Base-by-base conservation (phyloP, 2,113 vertebrate genomes). In the Paratilapia polleni region DNA sequence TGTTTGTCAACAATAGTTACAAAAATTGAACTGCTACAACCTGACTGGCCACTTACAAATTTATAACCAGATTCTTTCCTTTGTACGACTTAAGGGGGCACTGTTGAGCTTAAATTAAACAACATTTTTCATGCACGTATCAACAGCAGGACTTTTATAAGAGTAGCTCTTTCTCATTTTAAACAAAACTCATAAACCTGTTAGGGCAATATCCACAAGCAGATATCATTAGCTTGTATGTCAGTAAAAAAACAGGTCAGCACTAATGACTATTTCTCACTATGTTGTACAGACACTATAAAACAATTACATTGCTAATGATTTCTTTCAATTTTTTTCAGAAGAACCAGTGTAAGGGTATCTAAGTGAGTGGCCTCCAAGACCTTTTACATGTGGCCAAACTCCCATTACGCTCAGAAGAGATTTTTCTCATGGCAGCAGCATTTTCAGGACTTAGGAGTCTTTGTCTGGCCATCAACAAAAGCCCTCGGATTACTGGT, bases 391-490 rank as follows among this genome's bases (percentile, higher is more conserved):
- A 14, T 85, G 81, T 57, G 75, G 70, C 58, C 77, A 80, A 70
- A 77, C 58, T 89, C 80, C 70, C 77, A 77, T 80, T 88, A 59
- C 87, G 82, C 89, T 92, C 86, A 63, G 89, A 86, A 77, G 28
- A 86, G 85, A 94, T 88, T 85, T 84, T 88, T 88, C 91, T 91
- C 89, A 91, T 86, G 89, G 89, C 78, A 83, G 92, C 87, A 66
- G 58, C 74, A 82, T 89, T 88, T 92, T 77, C 89, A 89, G 68
- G 78, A 91, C 87, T 94, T 91, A 86, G 54, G 85, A 80, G 87
- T 90, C 91, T 94, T 96, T 94, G 91, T 95, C 86, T 91, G 83
- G 89, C 87, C 90, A 88, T 89, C 84, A 93, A 94, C 94, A 93
- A 94, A 93, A 91, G 89, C 82, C 88, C 79, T 82, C 89, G 94